Percentiles rank a stretch among this genome's conserved stretches.
Evolutionary conservation across 2,888 invertebrate species (phyloP).

Genomic region (Crepidodera aurea): DNA sequence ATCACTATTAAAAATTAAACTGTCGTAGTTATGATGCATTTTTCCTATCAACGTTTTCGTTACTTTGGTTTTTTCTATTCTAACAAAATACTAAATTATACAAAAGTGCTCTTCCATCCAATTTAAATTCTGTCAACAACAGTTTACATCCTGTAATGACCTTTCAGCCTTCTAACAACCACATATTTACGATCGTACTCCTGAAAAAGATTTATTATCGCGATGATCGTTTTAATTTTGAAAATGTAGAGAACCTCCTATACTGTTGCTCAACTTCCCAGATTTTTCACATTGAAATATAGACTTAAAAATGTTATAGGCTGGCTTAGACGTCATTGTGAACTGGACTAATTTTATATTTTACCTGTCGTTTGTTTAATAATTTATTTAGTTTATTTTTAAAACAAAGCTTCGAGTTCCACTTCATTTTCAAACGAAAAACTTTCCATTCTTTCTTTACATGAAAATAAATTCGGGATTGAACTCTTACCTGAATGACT

Average conservation of each 20-base stretch:
- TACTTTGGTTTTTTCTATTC: neutral
- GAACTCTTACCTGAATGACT: slow-evolving; percentile 68
- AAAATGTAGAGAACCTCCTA: neutral
- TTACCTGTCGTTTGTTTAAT: too few relatives aligned
- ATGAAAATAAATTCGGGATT: neutral
- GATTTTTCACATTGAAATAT: too few relatives aligned
- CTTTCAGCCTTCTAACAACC: slow-evolving; percentile 1
- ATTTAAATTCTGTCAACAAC: slow-evolving; percentile 6
- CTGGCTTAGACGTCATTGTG: too few relatives aligned
- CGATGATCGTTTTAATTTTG: slow-evolving; percentile 8
- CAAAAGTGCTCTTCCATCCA: neutral
- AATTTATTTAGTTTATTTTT: too few relatives aligned
- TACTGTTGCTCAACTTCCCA: neutral
- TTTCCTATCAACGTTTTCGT: too few relatives aligned
- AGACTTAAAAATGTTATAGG: too few relatives aligned
- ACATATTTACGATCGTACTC: neutral
- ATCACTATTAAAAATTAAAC: too few relatives aligned
- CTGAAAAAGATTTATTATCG: slow-evolving; percentile 7
- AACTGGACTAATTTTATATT: too few relatives aligned
- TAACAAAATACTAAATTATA: neutral
- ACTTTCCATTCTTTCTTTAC: neutral
- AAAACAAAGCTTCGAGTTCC: too few relatives aligned
- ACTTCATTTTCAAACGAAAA: neutral
- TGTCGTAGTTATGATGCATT: too few relatives aligned
- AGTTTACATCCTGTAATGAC: slow-evolving; percentile 8